Conservation (phyloP, 30 jellyfish, hydroid and myxozoan genomes). For the Chironex yamaguchii region DNA sequence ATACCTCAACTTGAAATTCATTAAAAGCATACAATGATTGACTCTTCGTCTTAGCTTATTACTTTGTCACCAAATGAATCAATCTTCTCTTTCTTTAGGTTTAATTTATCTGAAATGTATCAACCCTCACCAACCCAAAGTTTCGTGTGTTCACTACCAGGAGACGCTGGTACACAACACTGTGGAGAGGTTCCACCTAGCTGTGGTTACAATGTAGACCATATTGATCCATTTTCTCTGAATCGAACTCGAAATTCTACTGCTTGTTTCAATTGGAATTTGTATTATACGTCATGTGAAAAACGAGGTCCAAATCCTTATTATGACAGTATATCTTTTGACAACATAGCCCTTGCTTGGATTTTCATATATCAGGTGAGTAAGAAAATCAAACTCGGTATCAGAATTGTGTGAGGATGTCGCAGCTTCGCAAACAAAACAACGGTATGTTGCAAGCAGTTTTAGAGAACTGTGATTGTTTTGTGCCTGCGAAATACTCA, state of each 20-base stretch:
- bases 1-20: no score
- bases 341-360: conserved; percentile 92
- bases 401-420: no score
- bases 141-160: conserved; percentile 63
- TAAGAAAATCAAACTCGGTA: no score
- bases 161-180: conserved; percentile 62
- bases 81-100: neutral
- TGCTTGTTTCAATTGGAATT: conserved; percentile 35
- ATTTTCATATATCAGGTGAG: conserved; percentile 87
- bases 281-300: conserved; percentile 58
- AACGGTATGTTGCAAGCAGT: no score
- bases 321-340: conserved; percentile 87
- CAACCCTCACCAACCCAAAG: conserved; percentile 43
- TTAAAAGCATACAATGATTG: no score
- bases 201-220: conserved; percentile 6
- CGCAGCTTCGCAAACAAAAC: no score
- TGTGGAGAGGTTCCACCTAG: conserved; percentile 43
- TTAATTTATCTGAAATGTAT: conserved; percentile 42
- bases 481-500: no score
- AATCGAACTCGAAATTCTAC: conserved; percentile 2
- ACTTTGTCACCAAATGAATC: no score
- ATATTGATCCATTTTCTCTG: neutral
- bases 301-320: conserved; percentile 90
- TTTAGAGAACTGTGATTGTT: no score
- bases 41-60: no score